Conservation (phyloP, 2,113 vertebrate species). For the Zingel zingel region DNA sequence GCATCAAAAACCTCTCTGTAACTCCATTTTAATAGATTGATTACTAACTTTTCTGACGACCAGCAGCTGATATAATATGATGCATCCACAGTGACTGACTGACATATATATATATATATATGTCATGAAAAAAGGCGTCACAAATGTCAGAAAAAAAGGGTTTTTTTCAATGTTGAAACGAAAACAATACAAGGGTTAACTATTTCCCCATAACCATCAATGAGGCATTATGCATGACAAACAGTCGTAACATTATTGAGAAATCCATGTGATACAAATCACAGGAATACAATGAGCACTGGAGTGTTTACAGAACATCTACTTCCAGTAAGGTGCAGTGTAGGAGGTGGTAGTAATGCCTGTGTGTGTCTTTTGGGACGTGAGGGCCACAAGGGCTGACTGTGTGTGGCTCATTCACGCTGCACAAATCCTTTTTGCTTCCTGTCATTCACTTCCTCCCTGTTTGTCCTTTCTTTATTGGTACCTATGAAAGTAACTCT, state of each 20-base stretch:
- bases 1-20: conserved; percentile 24
- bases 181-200: too few relatives aligned
- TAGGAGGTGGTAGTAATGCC: conserved; percentile 25
- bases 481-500: conserved; percentile 11
- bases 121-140: too few relatives aligned
- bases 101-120: neutral
- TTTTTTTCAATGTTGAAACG: too few relatives aligned
- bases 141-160: too few relatives aligned
- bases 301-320: conserved; percentile 3
- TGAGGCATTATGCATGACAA: neutral
- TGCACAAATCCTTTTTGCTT: conserved; percentile 16
- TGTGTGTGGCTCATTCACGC: neutral
- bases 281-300: conserved; percentile 30
- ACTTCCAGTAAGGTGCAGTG: conserved; percentile 62
- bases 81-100: neutral
- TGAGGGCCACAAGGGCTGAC: conserved; percentile 46
- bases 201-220: neutral
- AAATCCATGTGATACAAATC: conserved; percentile 29
- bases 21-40: neutral
- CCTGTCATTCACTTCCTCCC: conserved; percentile 5
- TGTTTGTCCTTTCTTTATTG: neutral
- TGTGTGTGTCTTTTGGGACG: conserved; percentile 58
- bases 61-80: neutral
- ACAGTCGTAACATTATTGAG: conserved; percentile 18
- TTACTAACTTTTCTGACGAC: neutral